Conservation (phyloP, 35 echinoderm and acorn worm genomes). For the Apostichopus californicus region DNA sequence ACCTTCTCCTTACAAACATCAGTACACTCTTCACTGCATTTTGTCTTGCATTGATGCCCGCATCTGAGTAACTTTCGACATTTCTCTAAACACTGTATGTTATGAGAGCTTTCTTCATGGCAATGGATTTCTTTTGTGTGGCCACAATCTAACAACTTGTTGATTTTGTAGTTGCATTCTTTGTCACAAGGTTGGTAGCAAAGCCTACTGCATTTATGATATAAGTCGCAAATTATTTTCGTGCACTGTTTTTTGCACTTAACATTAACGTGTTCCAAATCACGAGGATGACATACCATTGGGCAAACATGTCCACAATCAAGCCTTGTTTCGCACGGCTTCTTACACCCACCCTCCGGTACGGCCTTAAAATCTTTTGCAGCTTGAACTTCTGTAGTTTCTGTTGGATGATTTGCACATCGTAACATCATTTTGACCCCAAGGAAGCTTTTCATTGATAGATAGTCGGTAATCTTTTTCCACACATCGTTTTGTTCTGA, state of each 20-base stretch:
- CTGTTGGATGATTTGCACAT: slow-evolving; percentile 82
- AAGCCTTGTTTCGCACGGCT: slow-evolving; percentile 67
- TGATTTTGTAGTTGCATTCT: slow-evolving; percentile 22
- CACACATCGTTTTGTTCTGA: slow-evolving; percentile 56
- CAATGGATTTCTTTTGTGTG: slow-evolving; percentile 61
- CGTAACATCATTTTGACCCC: slow-evolving; percentile 56
- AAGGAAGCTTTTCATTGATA: slow-evolving; percentile 27
- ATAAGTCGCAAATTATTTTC: slow-evolving; percentile 4
- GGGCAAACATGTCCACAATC: slow-evolving; percentile 80
- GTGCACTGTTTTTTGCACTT: slow-evolving; percentile 78
- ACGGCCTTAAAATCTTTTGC: slow-evolving; percentile 68
- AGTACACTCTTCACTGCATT: slow-evolving; percentile 80
- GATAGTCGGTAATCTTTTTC: slow-evolving; percentile 60
- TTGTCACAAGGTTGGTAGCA: slow-evolving; percentile 61
- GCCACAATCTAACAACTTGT: slow-evolving; percentile 56
- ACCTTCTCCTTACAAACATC: slow-evolving; percentile 42
- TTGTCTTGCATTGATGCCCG: slow-evolving; percentile 66
- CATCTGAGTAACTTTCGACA: slow-evolving; percentile 57
- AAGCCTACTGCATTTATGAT: slow-evolving; percentile 57
- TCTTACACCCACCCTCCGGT: slow-evolving; percentile 84
- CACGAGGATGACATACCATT: slow-evolving; percentile 76
- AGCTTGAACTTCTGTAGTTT: slow-evolving; percentile 25
- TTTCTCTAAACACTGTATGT: slow-evolving; percentile 45
- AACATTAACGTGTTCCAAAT: slow-evolving; percentile 65
- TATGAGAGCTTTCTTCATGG: slow-evolving; percentile 23